Conservation (phyloP, 2,797 vertebrate species). For the Silurus lanzhouensis region DNA sequence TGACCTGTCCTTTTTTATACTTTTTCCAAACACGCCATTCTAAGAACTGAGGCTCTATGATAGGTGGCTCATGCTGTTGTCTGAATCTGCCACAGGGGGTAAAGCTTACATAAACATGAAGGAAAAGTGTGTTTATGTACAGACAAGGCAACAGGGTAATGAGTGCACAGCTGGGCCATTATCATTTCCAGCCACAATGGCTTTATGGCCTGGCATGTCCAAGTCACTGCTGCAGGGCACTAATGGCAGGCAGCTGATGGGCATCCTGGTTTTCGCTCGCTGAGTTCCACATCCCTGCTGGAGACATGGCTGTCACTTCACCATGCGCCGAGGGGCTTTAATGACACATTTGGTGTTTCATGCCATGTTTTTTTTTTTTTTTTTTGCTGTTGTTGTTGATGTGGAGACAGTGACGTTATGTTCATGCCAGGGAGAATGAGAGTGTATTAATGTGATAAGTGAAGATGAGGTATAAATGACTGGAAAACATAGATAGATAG, state of each 20-base stretch:
- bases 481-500: neutral
- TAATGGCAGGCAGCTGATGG: conserved; percentile 47
- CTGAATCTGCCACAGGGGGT: conserved; percentile 38
- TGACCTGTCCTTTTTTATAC: conserved; percentile 46
- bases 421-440: conserved; percentile 3
- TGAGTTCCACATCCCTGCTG: conserved; percentile 35
- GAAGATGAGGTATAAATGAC: neutral
- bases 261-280: conserved; percentile 24
- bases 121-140: conserved; percentile 32
- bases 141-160: conserved; percentile 40
- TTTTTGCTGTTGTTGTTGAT: neutral
- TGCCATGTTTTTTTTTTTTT: conserved; percentile 23
- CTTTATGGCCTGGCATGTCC: conserved; percentile 49
- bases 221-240: conserved; percentile 35
- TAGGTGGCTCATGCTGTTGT: conserved; percentile 51
- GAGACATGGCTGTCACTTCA: conserved; percentile 19
- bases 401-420: neutral
- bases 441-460: conserved; percentile 2
- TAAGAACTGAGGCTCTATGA: conserved; percentile 37
- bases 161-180: conserved; percentile 52
- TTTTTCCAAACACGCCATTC: conserved; percentile 44
- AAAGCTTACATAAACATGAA: conserved; percentile 25
- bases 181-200: conserved; percentile 43
- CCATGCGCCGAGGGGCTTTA: conserved; percentile 39
- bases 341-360: conserved; percentile 46